These are phyloP conservation scores for Drosophila lini DNA, from an alignment of 1,140 invertebrate species.

Conservation along the genomic window DNA sequence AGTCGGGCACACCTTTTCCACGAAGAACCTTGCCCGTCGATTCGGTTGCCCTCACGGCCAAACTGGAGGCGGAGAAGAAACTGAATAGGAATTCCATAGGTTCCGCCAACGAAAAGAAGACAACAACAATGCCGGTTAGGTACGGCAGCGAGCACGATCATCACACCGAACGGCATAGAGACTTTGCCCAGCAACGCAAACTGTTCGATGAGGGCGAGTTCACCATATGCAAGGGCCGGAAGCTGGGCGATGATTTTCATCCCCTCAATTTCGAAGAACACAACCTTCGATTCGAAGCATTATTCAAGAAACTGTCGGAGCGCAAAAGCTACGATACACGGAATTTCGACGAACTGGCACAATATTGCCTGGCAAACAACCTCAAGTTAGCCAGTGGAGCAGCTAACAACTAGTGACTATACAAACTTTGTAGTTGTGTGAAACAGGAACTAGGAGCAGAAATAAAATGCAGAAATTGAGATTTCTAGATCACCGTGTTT, in stretches of 20 bases:
- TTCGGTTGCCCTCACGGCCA: background rate
- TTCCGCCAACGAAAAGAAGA: accelerated
- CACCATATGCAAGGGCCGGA: constrained; percentile 40
- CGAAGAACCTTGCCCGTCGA: background rate
- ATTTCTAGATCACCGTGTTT: background rate
- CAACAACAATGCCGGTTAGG: background rate
- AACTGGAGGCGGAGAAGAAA: background rate
- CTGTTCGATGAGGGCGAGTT: constrained; percentile 29
- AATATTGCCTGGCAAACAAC: background rate
- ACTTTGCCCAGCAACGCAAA: constrained; percentile 6
- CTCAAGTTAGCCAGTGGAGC: background rate
- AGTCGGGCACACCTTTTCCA: constrained; percentile 16
- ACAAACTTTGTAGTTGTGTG: background rate
- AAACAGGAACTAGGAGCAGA: background rate
- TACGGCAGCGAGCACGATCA: background rate
- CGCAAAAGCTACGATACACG: no score
- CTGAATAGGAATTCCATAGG: background rate
- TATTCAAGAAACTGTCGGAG: background rate
- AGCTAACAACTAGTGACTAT: background rate
- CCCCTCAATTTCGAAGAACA: background rate
- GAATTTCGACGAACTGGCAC: background rate
- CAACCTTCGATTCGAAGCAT: background rate
- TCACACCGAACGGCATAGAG: background rate
- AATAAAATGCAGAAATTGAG: constrained; percentile 11
- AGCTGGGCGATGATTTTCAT: constrained; percentile 5